Evolutionary conservation across 2,797 vertebrate species (phyloP).

Genomic region (Nannoperca australis): DNA sequence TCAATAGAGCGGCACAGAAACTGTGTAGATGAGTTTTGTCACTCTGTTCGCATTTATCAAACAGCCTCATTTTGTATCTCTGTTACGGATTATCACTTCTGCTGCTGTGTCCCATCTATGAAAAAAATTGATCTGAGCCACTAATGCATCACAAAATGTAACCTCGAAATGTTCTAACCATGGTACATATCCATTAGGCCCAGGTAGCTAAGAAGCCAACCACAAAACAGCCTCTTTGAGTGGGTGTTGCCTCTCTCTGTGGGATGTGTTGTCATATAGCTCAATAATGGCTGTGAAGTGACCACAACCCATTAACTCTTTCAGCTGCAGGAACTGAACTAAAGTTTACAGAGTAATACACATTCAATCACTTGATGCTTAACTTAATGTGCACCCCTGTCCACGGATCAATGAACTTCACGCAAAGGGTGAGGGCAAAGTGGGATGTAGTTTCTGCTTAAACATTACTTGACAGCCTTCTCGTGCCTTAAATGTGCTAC

Average conservation of each 20-base stretch:
- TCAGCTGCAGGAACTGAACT: slow-evolving; percentile 26
- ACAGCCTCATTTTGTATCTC: slow-evolving; percentile 8
- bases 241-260: slow-evolving; percentile 17
- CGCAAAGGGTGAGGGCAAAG: background rate
- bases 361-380: slow-evolving; percentile 25
- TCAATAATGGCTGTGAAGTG: slow-evolving; percentile 35
- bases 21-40: background rate
- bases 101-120: slow-evolving; percentile 11
- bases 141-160: slow-evolving; percentile 41
- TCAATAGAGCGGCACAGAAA: slow-evolving; percentile 14
- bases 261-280: slow-evolving; percentile 30
- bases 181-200: slow-evolving; percentile 41
- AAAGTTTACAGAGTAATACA: slow-evolving; percentile 22
- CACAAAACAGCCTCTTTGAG: slow-evolving; percentile 24
- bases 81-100: slow-evolving; percentile 20
- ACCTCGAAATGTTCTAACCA: slow-evolving; percentile 9
- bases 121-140: slow-evolving; percentile 18
- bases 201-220: background rate
- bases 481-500: background rate
- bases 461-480: background rate
- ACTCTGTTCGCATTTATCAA: slow-evolving; percentile 22
- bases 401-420: slow-evolving; percentile 37
- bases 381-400: slow-evolving; percentile 14
- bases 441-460: background rate
- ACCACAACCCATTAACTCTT: slow-evolving; percentile 52